A percentile compares a stretch with the other conserved stretches of the same genome.
phyloP scores from a whole-genome alignment of 23 tunicate species.

The Botrylloides violaceus region DNA sequence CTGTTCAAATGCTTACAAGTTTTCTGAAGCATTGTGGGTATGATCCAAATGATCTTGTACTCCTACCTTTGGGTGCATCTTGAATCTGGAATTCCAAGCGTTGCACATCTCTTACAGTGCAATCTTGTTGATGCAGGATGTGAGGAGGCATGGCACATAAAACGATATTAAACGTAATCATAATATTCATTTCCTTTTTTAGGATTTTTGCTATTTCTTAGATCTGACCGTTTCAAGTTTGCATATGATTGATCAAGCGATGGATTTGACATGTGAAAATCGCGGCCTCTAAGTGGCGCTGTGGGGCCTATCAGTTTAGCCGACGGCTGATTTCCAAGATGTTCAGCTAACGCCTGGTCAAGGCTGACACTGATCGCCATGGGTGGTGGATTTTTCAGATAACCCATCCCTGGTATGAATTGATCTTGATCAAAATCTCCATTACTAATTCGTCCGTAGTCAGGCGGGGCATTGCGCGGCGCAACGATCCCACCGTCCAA shows the following conservation, averaged over 20 bases:
- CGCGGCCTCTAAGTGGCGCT: constrained; percentile 10
- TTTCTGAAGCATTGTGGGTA: no score
- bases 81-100: no score
- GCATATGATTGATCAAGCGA: constrained; percentile 41
- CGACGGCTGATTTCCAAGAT: neutral
- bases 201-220: constrained; percentile 10
- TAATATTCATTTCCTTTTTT: constrained; percentile 37
- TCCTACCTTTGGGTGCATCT: no score
- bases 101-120: no score
- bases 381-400: constrained; percentile 17
- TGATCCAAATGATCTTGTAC: no score
- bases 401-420: neutral
- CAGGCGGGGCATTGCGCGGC: constrained; percentile 51
- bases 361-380: constrained; percentile 74
- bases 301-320: neutral
- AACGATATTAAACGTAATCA: constrained; percentile 54
- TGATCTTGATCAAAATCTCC: constrained; percentile 12
- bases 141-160: no score
- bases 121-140: no score
- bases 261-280: neutral
- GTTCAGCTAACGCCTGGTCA: constrained; percentile 44
- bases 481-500: constrained; percentile 59
- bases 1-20: no score
- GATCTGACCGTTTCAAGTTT: constrained; percentile 22
- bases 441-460: constrained; percentile 30